Conservation (phyloP, 2,797 vertebrate species). For the Pogonophryne albipinna region DNA sequence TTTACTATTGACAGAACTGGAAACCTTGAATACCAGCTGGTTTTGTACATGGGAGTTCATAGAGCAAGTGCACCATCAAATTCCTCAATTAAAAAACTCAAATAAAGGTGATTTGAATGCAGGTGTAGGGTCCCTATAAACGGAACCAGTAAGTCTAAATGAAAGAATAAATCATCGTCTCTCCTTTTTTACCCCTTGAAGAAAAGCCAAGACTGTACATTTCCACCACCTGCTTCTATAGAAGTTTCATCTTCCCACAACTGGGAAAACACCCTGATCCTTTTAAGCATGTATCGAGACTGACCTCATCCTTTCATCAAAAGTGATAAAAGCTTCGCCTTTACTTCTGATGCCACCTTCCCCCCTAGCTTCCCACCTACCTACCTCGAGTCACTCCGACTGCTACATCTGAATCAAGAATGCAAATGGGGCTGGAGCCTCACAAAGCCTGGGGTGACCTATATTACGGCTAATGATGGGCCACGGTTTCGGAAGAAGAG, state of each 20-base stretch:
- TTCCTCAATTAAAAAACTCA: slow-evolving; percentile 32
- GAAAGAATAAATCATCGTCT: slow-evolving; percentile 27
- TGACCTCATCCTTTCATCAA: slow-evolving; percentile 83
- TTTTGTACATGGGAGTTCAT: slow-evolving; percentile 5
- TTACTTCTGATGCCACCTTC: slow-evolving; percentile 71
- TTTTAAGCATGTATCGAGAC: slow-evolving; percentile 74
- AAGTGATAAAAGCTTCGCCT: slow-evolving; percentile 81
- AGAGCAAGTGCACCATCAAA: slow-evolving; percentile 12
- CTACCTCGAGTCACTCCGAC: slow-evolving; percentile 75
- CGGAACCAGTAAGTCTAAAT: slow-evolving; percentile 4
- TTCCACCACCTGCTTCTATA: slow-evolving; percentile 62
- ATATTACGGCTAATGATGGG: slow-evolving; percentile 89
- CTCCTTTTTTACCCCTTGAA: slow-evolving; percentile 3
- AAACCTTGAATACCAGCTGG: slow-evolving; percentile 10
- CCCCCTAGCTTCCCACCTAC: slow-evolving; percentile 64
- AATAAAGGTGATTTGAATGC: slow-evolving; percentile 26
- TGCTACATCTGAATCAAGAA: slow-evolving; percentile 86
- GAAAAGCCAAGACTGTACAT: slow-evolving; percentile 38
- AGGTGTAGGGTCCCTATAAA: background rate
- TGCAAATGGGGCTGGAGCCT: slow-evolving; percentile 85
- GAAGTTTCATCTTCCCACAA: slow-evolving; percentile 70
- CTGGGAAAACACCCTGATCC: slow-evolving; percentile 72
- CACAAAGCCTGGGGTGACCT: slow-evolving; percentile 87
- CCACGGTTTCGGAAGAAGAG: slow-evolving; percentile 81
- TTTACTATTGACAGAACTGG: background rate